Evolutionary conservation across 2,797 vertebrate species (phyloP), one percentile per base, ranked within the genome.

Genomic region (Sandelia bainsii): DNA sequence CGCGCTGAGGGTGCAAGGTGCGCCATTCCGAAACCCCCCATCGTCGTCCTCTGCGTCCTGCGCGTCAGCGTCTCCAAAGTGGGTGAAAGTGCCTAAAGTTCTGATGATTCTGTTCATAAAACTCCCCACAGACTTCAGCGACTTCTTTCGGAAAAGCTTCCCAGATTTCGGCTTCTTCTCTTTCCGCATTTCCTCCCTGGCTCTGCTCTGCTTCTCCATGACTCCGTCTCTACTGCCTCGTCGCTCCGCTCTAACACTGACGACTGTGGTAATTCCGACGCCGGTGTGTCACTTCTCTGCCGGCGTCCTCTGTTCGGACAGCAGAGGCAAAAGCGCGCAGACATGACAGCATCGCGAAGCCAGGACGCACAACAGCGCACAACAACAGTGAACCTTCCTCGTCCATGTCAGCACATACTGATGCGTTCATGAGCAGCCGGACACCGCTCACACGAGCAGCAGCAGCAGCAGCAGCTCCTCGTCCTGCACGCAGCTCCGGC

Each of bases 81-180:
- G 94, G 44, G 94, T 82, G 78, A 95, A 94, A 87, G 93, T 94
- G 77, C 93, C 93, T 74, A 96, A 96, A 95, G 92, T 95, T 93
- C 93, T 94, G 23, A 96, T 86, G 81, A 96, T 93, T 83, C 88
- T 92, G 84, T 91, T 94, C 83, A 96, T 82, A 32, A 96, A 94
- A 69, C 85, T 90, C 78, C 95, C 94, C 69, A 96, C 90, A 0
- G 94, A 94, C 90, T 91, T 94, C 20, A 95, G 60, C 6, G 94
- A 92, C 62, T 92, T 93, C 80, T 92, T 95, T n/a, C 95, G 84
- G 71, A 95, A 93, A 19, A 94, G 83, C 80, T 88, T 93, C 17
- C 81, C 87, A 0, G 88, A 44, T 77, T 84, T 93, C 10, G 81
- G 49, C 76, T 90, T 93, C 82, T 90, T 93, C 57, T 93, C 92